A percentile compares a stretch with the other conserved stretches of the same genome.
Conservation (phyloP, 2,797 vertebrate genomes). For the Hydrophis major region DNA sequence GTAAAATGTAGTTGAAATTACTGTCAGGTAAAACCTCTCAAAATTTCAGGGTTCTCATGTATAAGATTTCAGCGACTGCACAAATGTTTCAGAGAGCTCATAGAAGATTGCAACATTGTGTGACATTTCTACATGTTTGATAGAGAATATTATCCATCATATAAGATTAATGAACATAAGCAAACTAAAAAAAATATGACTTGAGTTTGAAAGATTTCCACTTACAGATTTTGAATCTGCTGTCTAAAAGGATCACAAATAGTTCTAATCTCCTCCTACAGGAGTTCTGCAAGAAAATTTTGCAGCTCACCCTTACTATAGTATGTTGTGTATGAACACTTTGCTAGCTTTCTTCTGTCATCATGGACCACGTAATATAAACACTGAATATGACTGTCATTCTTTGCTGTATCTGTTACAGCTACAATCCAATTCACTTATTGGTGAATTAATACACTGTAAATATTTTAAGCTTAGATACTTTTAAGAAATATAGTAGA, state of each 20-base stretch:
- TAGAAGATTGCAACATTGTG: background rate
- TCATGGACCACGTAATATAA: background rate
- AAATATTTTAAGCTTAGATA: background rate
- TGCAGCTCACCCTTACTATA: background rate
- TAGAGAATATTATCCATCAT: background rate
- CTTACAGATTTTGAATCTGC: background rate
- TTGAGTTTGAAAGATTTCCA: background rate
- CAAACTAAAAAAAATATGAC: background rate
- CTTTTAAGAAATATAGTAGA: background rate
- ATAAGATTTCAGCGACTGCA: background rate
- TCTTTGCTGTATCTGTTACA: background rate
- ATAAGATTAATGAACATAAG: background rate
- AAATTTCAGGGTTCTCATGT: background rate
- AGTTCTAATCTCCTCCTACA: background rate
- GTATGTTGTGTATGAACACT: background rate
- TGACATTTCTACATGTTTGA: background rate
- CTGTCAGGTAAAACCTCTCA: background rate
- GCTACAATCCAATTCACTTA: background rate
- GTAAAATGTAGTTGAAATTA: background rate
- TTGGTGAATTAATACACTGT: background rate
- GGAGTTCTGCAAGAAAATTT: background rate
- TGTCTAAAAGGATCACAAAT: background rate
- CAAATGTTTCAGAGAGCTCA: background rate
- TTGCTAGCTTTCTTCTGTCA: background rate
- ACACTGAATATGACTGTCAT: background rate